Percentiles rank a stretch among this genome's conserved stretches.
These are phyloP conservation scores for Ameiurus melas DNA, from an alignment of 2,113 vertebrate genomes.

Conservation along the genomic window DNA sequence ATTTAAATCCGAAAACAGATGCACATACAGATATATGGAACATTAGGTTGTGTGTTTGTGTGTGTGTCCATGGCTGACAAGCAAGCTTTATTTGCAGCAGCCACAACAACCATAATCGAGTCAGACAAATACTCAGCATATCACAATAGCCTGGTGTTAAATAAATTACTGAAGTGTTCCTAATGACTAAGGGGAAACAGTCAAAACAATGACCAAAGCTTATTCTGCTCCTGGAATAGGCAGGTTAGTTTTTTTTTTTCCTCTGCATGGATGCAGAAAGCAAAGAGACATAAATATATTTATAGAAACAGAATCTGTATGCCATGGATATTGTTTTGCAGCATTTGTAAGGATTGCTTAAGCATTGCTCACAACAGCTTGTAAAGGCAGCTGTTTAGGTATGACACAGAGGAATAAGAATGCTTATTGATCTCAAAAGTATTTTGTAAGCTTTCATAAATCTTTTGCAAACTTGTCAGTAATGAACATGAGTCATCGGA, in stretches of 20 bases:
- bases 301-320: background rate
- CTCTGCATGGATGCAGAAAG: conserved; percentile 15
- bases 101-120: background rate
- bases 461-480: conserved; percentile 1
- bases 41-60: background rate
- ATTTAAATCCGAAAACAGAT: background rate
- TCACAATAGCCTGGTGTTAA: conserved; percentile 4
- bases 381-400: conserved; percentile 14
- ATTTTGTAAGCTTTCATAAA: conserved; percentile 20
- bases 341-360: background rate
- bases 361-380: background rate
- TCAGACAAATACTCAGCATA: conserved; percentile 6
- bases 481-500: conserved; percentile 29
- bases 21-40: background rate
- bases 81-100: conserved; percentile 1
- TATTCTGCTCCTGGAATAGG: background rate
- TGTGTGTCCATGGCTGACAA: background rate
- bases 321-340: background rate
- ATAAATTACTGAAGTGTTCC: background rate
- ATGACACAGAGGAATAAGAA: conserved; percentile 2
- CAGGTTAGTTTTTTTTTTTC: background rate
- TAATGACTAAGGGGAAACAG: background rate
- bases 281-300: background rate
- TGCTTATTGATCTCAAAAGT: conserved; percentile 5
- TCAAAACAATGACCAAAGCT: conserved; percentile 10